phyloP scores from a whole-genome alignment of 2,888 invertebrate species.

The Sarcophaga carnaria region DNA sequence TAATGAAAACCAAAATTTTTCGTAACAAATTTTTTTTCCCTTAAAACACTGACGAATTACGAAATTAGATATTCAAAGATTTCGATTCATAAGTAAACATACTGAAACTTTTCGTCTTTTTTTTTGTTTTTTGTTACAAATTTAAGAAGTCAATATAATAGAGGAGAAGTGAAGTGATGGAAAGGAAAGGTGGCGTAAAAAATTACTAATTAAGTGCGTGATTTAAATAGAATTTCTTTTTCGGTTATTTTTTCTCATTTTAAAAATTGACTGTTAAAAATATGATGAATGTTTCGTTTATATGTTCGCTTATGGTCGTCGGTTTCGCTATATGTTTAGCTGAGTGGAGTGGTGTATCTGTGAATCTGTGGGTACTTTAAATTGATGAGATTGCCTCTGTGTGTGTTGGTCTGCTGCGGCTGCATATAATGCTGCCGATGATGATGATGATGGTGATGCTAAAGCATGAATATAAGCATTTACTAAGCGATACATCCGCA shows the following conservation, averaged over 20 bases:
- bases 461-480: not conserved
- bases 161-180: not conserved
- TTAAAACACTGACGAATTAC: not conserved
- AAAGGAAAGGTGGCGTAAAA: conserved; percentile 7
- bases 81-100: conserved; percentile 5
- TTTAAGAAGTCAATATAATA: conserved; percentile 38
- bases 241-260: not conserved
- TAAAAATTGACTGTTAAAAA: conserved; percentile 11
- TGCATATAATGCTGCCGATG: conserved; percentile 15
- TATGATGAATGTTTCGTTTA: not conserved
- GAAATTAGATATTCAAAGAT: not conserved
- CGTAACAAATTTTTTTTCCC: not conserved
- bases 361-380: conserved; percentile 38
- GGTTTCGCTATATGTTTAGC: not conserved
- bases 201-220: conserved; percentile 68
- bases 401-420: not conserved
- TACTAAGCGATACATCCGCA: conserved; percentile 61
- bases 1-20: conserved; percentile 18
- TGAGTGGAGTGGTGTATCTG: not conserved
- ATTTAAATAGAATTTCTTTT: conserved; percentile 65
- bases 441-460: conserved; percentile 17
- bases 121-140: conserved; percentile 1
- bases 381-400: conserved; percentile 49
- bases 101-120: not conserved
- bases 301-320: no score